These are phyloP conservation scores for Cephus spinipes DNA, from an alignment of 2,888 invertebrate species.

Conservation along the genomic window DNA sequence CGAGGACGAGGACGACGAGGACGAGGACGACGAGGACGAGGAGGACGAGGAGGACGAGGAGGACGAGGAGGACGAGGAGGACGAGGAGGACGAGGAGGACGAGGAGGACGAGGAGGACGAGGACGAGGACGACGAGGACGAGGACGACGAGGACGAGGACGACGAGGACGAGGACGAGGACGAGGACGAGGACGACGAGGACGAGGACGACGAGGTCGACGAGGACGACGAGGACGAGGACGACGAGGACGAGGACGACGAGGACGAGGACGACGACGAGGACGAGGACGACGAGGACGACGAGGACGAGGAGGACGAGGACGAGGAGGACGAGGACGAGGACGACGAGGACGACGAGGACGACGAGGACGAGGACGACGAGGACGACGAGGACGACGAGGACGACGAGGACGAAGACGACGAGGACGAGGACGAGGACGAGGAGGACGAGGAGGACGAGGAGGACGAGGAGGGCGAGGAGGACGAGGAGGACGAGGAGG, in stretches of 20 bases:
- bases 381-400: no score
- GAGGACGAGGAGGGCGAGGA: no score
- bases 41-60: background rate
- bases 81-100: background rate
- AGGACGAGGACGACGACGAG: background rate
- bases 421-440: background rate
- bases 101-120: background rate
- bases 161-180: background rate
- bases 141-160: background rate
- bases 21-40: background rate
- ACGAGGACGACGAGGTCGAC: background rate
- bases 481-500: background rate
- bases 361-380: conserved; percentile 2
- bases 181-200: background rate
- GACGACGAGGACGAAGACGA: no score
- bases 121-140: background rate
- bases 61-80: background rate
- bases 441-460: background rate
- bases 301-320: background rate
- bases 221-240: background rate
- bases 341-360: background rate
- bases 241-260: background rate
- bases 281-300: background rate
- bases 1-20: background rate
- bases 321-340: background rate